Base-by-base conservation (phyloP, 1,140 invertebrate genomes). In the Lycorma delicatula region DNA sequence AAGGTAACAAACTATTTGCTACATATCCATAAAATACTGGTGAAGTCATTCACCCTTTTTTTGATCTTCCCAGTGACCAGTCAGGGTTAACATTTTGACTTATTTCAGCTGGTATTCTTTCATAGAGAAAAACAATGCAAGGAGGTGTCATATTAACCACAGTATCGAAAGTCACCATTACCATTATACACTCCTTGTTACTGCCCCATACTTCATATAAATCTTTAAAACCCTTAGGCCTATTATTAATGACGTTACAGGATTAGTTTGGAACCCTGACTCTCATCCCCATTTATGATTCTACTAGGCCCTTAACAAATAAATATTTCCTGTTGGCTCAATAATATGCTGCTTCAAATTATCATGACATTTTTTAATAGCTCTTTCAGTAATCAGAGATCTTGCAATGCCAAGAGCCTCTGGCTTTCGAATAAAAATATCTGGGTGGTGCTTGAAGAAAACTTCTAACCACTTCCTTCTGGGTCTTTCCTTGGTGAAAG, bases 1-100 rank as follows among this genome's bases (percentile, higher is more conserved):
- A 72, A 13, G 64, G 63, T 50, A 66, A 63, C 31, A 70, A 67
- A 46, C 67, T 49, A 63, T 70, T 71, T 0, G 63, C 60, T 0
- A 70, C 59, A 31, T 67, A 69, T 55, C 63, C 66, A 31, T 51
- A 68, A 54, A 66, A 69, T 23, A 60, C 57, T 58, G 64, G 64
- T 2, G 52, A 51, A 41, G 38, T 41, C 38, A 41, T 41, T 20
- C 38, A 41, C 3, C 38, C 38, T 16, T 3, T 41, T 41, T 41
- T 41, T 3, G 38, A 41, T 41, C 12, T 5, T 12, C 38, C 12
- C 20, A 12, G 20, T 34, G 38, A 41, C 38, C 38, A 41, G 38
- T 12, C 20, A 12, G 12, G 38, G 20, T 41, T 41, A 3, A 41
- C 38, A 41, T 41, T 3, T 4, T 12, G 3, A 5, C 3, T 41